Evolutionary conservation across 2,797 vertebrate species (phyloP).

Genomic region (Heliangelus exortis): DNA sequence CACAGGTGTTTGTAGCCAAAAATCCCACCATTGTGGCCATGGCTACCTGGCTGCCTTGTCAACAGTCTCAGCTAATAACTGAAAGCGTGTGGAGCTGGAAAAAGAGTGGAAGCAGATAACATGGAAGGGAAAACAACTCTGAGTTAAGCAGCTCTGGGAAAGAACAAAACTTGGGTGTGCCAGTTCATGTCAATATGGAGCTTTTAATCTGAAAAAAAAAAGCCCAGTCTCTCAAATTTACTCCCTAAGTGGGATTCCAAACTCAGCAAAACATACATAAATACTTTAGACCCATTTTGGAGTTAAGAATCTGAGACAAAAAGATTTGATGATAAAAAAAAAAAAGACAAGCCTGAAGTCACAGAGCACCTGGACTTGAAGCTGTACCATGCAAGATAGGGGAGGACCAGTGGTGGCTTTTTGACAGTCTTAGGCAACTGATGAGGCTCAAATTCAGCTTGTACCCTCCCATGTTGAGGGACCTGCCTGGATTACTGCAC

Average conservation of each 20-base stretch:
- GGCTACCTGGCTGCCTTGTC: not conserved
- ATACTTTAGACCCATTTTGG: not conserved
- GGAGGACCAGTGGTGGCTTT: not conserved
- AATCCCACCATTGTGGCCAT: accelerated
- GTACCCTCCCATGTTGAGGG: not conserved
- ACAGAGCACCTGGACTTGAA: not conserved
- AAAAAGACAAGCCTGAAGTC: not conserved
- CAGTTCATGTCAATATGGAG: not conserved
- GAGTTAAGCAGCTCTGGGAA: not conserved
- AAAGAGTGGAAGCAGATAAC: not conserved
- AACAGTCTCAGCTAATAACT: not conserved
- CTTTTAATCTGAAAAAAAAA: not conserved
- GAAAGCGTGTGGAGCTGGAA: not conserved
- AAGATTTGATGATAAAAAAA: not conserved
- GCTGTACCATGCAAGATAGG: accelerated
- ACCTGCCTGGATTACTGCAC: not conserved
- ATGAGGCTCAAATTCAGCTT: not conserved
- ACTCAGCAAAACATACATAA: not conserved
- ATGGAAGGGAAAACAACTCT: not conserved
- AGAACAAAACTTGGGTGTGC: not conserved
- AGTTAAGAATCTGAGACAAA: not conserved
- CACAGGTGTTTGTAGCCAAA: not conserved
- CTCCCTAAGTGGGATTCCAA: not conserved
- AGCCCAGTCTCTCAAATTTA: not conserved
- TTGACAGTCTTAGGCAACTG: not conserved